phyloP scores from a whole-genome alignment of 1,140 invertebrate species.

The Drosophila tsacasi region DNA sequence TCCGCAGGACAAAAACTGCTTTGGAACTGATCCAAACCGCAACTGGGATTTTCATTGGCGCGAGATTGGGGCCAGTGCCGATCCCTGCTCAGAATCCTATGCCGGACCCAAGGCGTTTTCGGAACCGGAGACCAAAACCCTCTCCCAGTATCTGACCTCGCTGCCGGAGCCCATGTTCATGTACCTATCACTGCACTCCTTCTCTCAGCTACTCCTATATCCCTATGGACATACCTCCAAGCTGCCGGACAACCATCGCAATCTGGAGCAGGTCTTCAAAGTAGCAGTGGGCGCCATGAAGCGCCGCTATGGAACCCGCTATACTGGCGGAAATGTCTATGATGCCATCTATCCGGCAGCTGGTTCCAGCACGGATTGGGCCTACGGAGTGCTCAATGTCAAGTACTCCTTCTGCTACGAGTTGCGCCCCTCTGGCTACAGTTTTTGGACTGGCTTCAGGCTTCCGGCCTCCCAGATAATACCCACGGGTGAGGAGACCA shows the following conservation, averaged over 20 bases:
- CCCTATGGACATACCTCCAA: constrained; percentile 89
- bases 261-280: constrained; percentile 87
- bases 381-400: constrained; percentile 87
- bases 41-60: constrained; percentile 91
- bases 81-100: constrained; percentile 90
- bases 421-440: constrained; percentile 87
- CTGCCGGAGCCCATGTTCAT: constrained; percentile 76
- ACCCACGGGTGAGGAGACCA: constrained; percentile 86
- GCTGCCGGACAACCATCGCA: constrained; percentile 88
- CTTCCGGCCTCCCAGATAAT: constrained; percentile 89
- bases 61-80: constrained; percentile 87
- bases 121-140: constrained; percentile 88
- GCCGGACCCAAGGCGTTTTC: constrained; percentile 90
- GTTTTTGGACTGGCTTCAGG: constrained; percentile 88
- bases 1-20: constrained; percentile 86
- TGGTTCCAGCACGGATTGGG: constrained; percentile 90
- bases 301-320: constrained; percentile 88
- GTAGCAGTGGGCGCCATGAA: constrained; percentile 87
- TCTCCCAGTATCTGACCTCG: constrained; percentile 68
- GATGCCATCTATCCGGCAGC: constrained; percentile 85
- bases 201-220: constrained; percentile 89
- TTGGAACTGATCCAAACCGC: constrained; percentile 90
- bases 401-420: constrained; percentile 90
- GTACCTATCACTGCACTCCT: constrained; percentile 90
- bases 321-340: constrained; percentile 85